Conservation (phyloP, 2,797 vertebrate genomes). For the Holocentrus rufus region DNA sequence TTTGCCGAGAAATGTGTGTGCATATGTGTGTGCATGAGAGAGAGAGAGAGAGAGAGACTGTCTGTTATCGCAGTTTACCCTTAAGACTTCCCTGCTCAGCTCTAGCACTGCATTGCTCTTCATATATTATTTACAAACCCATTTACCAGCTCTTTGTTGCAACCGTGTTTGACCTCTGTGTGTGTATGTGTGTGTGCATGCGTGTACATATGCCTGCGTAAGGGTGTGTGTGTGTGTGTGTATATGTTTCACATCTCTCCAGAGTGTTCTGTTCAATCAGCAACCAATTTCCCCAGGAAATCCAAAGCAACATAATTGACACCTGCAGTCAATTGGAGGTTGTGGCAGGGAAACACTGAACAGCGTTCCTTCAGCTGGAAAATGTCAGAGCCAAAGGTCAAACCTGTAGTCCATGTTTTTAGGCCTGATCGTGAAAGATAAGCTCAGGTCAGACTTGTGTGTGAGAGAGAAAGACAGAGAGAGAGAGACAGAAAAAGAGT, state of each 20-base stretch:
- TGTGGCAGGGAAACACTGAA: constrained; percentile 10
- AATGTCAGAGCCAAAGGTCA: constrained; percentile 71
- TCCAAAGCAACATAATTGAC: constrained; percentile 54
- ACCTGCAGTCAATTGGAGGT: constrained; percentile 27
- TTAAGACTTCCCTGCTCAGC: constrained; percentile 30
- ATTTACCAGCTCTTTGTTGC: constrained; percentile 65
- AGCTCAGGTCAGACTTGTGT: not conserved
- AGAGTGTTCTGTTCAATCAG: constrained; percentile 17
- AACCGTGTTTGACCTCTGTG: constrained; percentile 36
- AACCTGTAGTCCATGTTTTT: constrained; percentile 32
- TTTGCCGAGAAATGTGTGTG: constrained; percentile 11
- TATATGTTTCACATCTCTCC: constrained; percentile 1
- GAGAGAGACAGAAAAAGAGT: not conserved
- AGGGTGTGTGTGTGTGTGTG: not conserved
- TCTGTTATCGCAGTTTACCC: constrained; percentile 27
- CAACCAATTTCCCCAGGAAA: constrained; percentile 27
- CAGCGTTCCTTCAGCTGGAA: constrained; percentile 29
- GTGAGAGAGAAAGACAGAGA: not conserved
- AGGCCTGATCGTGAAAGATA: constrained; percentile 20
- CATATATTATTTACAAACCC: constrained; percentile 66
- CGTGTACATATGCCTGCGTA: not conserved
- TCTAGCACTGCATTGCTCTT: constrained; percentile 39
- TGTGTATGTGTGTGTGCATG: not conserved
- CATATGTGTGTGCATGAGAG: constrained; percentile 4
- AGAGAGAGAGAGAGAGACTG: not conserved